phyloP scores from a whole-genome alignment of 1,140 invertebrate species.

The Lepidurus arcticus region DNA sequence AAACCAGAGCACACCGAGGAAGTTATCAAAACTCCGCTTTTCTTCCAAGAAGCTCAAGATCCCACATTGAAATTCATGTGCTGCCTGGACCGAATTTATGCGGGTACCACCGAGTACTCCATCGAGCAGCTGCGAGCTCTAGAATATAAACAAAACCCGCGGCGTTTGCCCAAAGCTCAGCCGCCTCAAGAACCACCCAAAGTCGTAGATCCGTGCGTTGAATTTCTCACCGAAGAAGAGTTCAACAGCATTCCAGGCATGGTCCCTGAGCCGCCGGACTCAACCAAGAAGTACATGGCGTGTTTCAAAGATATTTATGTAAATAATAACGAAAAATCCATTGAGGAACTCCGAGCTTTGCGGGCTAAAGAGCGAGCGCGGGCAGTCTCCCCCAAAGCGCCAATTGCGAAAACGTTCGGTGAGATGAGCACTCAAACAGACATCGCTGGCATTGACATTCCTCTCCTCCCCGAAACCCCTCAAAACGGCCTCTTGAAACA shows the following conservation, averaged over 20 bases:
- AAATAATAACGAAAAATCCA: background rate
- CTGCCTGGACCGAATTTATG: conserved; percentile 44
- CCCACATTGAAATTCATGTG: conserved; percentile 46
- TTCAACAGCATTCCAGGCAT: conserved; percentile 4
- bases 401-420: background rate
- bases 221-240: conserved; percentile 27
- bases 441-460: background rate
- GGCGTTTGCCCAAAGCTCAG: background rate
- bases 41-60: conserved; percentile 44
- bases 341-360: background rate
- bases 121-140: conserved; percentile 52
- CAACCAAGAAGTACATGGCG: background rate
- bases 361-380: background rate
- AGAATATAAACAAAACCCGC: conserved; percentile 29
- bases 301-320: background rate
- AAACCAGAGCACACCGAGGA: conserved; percentile 1
- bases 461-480: background rate
- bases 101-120: conserved; percentile 49
- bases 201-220: background rate
- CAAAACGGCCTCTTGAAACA: background rate
- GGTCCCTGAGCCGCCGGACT: background rate
- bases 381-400: background rate
- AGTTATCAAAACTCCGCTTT: conserved; percentile 38
- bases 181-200: conserved; percentile 9
- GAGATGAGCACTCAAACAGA: background rate